phyloP scores from a whole-genome alignment of 2,888 invertebrate genomes.

The Spodoptera exigua region DNA sequence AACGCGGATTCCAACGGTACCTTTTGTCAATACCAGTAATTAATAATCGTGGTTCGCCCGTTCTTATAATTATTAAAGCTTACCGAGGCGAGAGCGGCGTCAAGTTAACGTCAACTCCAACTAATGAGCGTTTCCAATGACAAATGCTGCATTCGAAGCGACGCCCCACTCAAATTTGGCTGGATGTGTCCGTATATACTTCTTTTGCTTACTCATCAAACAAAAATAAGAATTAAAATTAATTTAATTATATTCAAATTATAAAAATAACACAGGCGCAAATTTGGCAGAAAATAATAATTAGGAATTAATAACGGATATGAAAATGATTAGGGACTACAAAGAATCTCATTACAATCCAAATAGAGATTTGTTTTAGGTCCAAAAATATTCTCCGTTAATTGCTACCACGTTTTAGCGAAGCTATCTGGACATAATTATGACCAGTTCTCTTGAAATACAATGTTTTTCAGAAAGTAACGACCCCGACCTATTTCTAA shows the following conservation, averaged over 20 bases:
- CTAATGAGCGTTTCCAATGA: conserved; percentile 86
- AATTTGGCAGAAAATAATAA: neutral
- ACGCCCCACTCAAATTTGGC: conserved; percentile 70
- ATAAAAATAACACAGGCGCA: no score
- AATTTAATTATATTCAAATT: neutral
- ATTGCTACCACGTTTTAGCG: conserved; percentile 30
- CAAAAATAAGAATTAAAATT: conserved; percentile 8
- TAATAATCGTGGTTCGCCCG: conserved; percentile 78
- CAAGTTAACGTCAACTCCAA: conserved; percentile 86
- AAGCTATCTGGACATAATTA: conserved; percentile 24
- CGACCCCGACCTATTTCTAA: conserved; percentile 64
- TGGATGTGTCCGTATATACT: conserved; percentile 65
- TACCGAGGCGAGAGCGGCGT: conserved; percentile 78
- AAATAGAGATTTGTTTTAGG: conserved; percentile 16
- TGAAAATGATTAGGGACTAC: neutral
- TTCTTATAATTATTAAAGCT: conserved; percentile 86
- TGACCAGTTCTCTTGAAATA: conserved; percentile 31
- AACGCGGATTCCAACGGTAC: conserved; percentile 70
- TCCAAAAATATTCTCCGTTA: conserved; percentile 16
- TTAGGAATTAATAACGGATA: neutral
- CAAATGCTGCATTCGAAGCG: conserved; percentile 81
- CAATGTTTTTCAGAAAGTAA: conserved; percentile 56
- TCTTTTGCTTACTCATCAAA: conserved; percentile 18
- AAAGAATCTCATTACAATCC: neutral
- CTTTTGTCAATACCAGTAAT: conserved; percentile 85